These are phyloP conservation scores for Sebastes oblongus DNA, from an alignment of 2,797 vertebrate species.

Conservation along the genomic window DNA sequence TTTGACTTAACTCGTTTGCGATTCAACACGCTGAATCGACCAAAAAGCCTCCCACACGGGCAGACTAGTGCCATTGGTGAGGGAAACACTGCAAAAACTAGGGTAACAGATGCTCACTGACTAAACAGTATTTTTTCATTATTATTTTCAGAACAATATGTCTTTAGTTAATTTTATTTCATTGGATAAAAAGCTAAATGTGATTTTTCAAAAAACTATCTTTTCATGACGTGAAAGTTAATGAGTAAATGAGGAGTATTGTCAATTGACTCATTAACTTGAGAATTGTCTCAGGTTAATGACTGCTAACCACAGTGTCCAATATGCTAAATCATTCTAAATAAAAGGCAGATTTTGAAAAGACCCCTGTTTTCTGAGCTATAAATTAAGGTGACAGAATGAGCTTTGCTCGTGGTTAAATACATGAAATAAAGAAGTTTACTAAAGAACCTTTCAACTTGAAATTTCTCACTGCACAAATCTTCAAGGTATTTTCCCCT, in stretches of 20 bases:
- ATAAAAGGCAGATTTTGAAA: background rate
- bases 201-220: background rate
- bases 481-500: background rate
- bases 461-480: background rate
- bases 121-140: too few relatives aligned
- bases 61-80: too few relatives aligned
- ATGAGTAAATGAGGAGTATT: background rate
- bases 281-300: too few relatives aligned
- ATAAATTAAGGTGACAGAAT: background rate
- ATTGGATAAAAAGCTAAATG: too few relatives aligned
- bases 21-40: too few relatives aligned
- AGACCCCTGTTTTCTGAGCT: background rate
- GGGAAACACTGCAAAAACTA: too few relatives aligned
- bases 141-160: too few relatives aligned
- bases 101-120: too few relatives aligned
- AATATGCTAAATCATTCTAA: background rate
- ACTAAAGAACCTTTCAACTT: background rate
- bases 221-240: background rate
- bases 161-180: too few relatives aligned
- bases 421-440: background rate
- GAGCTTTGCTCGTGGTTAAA: background rate
- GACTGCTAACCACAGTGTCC: background rate
- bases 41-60: too few relatives aligned
- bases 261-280: too few relatives aligned
- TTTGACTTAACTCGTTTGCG: too few relatives aligned